These are phyloP conservation scores for Galago senegalensis DNA, from an alignment of 2,797 vertebrate species.

Conservation along the genomic window DNA sequence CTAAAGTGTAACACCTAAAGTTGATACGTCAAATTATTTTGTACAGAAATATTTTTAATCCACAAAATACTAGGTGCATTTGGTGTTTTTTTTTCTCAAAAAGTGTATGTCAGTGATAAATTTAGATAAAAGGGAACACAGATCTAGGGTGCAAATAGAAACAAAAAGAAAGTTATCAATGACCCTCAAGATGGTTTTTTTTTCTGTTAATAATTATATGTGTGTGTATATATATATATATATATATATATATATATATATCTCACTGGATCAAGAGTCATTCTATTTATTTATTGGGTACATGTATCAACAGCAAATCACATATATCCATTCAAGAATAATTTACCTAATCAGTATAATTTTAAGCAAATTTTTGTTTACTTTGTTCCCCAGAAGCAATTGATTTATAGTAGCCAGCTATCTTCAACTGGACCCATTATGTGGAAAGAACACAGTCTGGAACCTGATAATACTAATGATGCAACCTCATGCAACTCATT, in stretches of 20 bases:
- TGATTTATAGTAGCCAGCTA: not conserved
- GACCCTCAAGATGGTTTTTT: not conserved
- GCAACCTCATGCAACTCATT: not conserved
- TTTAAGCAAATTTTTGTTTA: not conserved
- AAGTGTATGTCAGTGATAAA: not conserved
- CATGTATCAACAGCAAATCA: not conserved
- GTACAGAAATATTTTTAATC: not conserved
- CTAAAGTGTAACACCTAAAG: not conserved
- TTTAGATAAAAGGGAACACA: conserved; percentile 9
- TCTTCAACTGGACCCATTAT: not conserved
- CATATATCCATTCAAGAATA: not conserved
- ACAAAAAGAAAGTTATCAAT: not conserved
- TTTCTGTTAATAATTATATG: not conserved
- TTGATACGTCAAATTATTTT: not conserved
- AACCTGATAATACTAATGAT: not conserved
- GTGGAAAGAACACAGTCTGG: not conserved
- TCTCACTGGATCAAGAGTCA: not conserved
- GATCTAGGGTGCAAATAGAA: not conserved
- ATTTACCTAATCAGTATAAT: not conserved
- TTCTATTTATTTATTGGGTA: not conserved
- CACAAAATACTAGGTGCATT: conserved; percentile 1
- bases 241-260: not conserved
- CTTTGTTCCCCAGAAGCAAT: not conserved
- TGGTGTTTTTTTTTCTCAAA: not conserved
- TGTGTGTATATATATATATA: too few species aligned